Evolutionary conservation across 2,113 vertebrate species (phyloP), one percentile per base, ranked within the genome.

Genomic region (Notarius lentiginosus): DNA sequence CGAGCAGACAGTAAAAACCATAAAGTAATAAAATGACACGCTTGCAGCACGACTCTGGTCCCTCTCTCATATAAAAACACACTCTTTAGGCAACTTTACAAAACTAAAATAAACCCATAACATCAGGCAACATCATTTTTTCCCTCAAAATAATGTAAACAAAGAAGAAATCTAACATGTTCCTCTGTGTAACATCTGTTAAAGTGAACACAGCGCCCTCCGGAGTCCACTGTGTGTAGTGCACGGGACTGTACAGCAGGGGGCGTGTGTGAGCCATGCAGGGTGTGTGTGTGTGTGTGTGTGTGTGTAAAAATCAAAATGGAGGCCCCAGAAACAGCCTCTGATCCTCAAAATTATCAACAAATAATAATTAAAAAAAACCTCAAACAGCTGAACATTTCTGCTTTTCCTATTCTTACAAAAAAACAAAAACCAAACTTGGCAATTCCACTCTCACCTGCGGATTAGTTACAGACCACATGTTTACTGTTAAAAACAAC

Each of bases 391-490:
- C 55, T 83, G 61, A 82, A 85, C 70, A 75, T 85, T 89, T 83
- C 56, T 22, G 12, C 49, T 88, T 72, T 82, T 87, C 85, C 85
- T 87, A 82, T 72, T 53, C 63, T 70, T 86, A 87, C 82, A 90
- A 86, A 85, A 41, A 85, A 30, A 30, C 30, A 30, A 30, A 30
- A 30, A 30, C 30, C 76, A 84, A 79, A 90, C 84, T 88, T 88
- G 88, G 90, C 89, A 89, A 85, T 89, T 88, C 86, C 86, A 91
- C 85, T 90, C 87, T 83, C 85, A 89, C 84, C 84, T 84, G 90
- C 86, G 66, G 89, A 87, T 91, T 91, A 90, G 90, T 92, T 89
- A 90, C 89, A 91, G 89, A 77, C 24, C 41, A 77, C 20, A 27
- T 89, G 87, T 85, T 73, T 24, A 49, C 73, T 73, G 80, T 87